phyloP scores from a whole-genome alignment of 1,140 invertebrate species.

The Pseudomyrmex pallidus region DNA sequence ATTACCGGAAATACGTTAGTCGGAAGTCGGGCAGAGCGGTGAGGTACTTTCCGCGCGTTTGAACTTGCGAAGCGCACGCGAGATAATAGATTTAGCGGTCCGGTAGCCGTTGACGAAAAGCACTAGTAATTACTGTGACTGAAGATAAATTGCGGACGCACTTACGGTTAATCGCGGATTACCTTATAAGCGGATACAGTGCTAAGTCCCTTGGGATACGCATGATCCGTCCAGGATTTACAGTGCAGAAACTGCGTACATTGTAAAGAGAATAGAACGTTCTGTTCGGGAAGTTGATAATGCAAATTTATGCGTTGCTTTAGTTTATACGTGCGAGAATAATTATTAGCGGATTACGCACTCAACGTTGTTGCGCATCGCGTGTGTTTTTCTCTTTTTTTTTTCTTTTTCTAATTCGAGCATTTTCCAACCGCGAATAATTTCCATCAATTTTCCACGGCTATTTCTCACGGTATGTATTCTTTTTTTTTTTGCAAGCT shows the following conservation, averaged over 20 bases:
- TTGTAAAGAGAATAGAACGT: constrained; percentile 8
- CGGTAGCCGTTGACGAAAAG: constrained; percentile 19
- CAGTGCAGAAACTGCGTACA: background rate
- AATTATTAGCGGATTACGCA: background rate
- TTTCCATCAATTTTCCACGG: background rate
- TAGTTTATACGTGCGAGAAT: background rate
- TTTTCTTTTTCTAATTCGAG: background rate
- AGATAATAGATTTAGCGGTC: background rate
- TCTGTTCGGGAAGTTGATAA: background rate
- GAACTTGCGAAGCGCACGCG: too few relatives aligned
- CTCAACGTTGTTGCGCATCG: too few relatives aligned
- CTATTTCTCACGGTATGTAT: background rate
- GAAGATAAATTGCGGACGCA: constrained; percentile 37
- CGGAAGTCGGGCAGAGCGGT: too few relatives aligned
- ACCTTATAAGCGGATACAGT: constrained; percentile 27
- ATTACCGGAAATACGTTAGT: too few relatives aligned
- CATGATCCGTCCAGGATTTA: constrained; percentile 37
- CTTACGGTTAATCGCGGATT: constrained; percentile 37
- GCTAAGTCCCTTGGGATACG: constrained; percentile 31
- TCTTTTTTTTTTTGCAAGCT: constrained; percentile 8
- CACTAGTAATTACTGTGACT: constrained; percentile 22
- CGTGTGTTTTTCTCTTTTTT: background rate
- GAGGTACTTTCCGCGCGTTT: too few relatives aligned
- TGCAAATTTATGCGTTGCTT: too few relatives aligned
- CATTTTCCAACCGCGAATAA: background rate